These are phyloP conservation scores for Hypomesus transpacificus DNA, from an alignment of 2,113 vertebrate species.

Conservation along the genomic window DNA sequence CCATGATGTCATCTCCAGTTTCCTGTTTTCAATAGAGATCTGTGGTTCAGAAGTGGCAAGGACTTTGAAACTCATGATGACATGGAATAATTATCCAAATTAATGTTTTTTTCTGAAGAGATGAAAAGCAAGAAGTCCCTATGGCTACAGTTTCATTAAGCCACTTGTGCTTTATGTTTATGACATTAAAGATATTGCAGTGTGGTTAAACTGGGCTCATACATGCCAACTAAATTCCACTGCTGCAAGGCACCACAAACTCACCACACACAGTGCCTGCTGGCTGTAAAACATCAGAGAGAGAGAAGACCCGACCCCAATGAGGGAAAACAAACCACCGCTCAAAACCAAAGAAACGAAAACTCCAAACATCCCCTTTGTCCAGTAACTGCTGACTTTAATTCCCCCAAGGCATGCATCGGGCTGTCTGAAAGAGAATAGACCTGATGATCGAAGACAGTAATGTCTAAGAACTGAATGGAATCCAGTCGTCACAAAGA, in stretches of 20 bases:
- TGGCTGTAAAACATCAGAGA: background rate
- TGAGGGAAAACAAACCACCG: background rate
- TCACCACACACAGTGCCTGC: background rate
- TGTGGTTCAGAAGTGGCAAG: background rate
- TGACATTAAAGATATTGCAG: background rate
- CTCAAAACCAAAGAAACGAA: background rate
- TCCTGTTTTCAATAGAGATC: constrained; percentile 42
- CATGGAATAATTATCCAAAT: background rate
- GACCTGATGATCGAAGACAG: constrained; percentile 23
- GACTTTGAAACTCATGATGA: background rate
- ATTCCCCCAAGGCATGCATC: constrained; percentile 30
- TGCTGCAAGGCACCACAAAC: background rate
- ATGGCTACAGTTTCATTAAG: background rate
- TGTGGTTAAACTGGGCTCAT: background rate
- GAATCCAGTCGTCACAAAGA: constrained; percentile 16
- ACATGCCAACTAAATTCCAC: background rate
- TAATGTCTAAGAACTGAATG: constrained; percentile 7
- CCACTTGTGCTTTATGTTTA: background rate
- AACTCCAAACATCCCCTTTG: background rate
- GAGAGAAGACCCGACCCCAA: no score
- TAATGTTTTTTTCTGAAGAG: background rate
- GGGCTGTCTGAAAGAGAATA: constrained; percentile 46
- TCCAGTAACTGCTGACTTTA: constrained; percentile 16
- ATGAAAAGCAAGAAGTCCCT: background rate
- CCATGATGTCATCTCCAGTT: constrained; percentile 14